Evolutionary conservation across 2,113 vertebrate species (phyloP), one percentile per base, ranked within the genome.

Genomic region (Clarias macrocephalus): DNA sequence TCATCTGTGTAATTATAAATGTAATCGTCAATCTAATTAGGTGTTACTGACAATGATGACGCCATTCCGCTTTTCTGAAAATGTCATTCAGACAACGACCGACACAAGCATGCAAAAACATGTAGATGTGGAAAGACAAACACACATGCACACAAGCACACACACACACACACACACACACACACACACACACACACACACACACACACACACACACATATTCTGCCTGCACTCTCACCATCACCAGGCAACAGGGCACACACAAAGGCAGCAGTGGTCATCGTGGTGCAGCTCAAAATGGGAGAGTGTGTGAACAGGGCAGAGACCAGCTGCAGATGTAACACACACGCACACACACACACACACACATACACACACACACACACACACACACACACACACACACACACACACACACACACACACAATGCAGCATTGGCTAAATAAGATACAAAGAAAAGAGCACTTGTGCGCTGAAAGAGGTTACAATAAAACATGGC

Each of bases 211-310:
- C 54, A 88, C 85, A 83, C 80, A 88, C 33, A 87, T 48, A 91
- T 81, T 84, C 82, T 86, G 88, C 33, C 73, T 81, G 70, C 33
- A 28, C 87, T 90, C 82, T 88, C 60, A 87, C 89, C 86, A 92
- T 94, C 92, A 88, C 91, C 91, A 91, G 91, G 92, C 94, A 95
- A 94, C 94, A 73, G 30, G 68, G 83, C 89, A 90, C 91, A 94
- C 93, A 94, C 92, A 94, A 93, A 93, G 89, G 85, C 92, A 33
- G 77, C 7, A 59, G 77, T 52, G 16, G 77, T 76, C 87, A 18
- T 79, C 90, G 83, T 83, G 13, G 82, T 88, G 86, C 85, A 84
- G 89, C 76, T 79, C 76, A 79, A 59, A 79, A 90, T 92, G 88
- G 90, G 82, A 65, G 84, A 73, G 54, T 93, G 92, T 91, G 90